phyloP scores from a whole-genome alignment of 2,113 vertebrate genomes.

The Oenanthe melanoleuca region DNA sequence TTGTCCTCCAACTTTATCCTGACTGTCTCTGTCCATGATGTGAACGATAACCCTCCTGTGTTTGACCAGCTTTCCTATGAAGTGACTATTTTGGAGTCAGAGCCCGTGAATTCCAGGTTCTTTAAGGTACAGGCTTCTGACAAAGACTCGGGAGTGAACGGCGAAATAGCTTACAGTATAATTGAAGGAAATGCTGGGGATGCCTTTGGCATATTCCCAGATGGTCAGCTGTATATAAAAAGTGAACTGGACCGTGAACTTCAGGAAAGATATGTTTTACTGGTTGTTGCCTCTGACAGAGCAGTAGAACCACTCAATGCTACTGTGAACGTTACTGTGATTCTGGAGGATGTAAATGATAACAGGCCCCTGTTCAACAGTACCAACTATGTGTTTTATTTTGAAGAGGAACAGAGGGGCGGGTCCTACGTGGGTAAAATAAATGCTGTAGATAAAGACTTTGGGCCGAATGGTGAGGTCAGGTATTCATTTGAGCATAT shows the following conservation, averaged over 20 bases:
- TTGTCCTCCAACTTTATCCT: conserved; percentile 86
- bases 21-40: conserved; percentile 92
- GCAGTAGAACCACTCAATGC: conserved; percentile 91
- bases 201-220: conserved; percentile 95
- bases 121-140: conserved; percentile 94
- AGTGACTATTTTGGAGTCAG: conserved; percentile 88
- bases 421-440: conserved; percentile 88
- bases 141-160: conserved; percentile 92
- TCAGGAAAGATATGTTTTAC: conserved; percentile 88
- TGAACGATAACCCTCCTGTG: conserved; percentile 92
- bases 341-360: conserved; percentile 94
- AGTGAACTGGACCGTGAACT: conserved; percentile 93
- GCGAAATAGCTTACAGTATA: conserved; percentile 92
- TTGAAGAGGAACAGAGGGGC: conserved; percentile 90
- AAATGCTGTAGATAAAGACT: conserved; percentile 91
- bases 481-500: conserved; percentile 89
- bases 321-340: conserved; percentile 89
- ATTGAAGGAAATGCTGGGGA: conserved; percentile 88
- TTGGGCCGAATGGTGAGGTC: conserved; percentile 90
- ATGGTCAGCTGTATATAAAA: conserved; percentile 95
- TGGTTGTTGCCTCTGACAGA: conserved; percentile 88
- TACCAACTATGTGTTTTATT: conserved; percentile 95
- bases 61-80: conserved; percentile 98
- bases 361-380: conserved; percentile 97
- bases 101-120: conserved; percentile 95